Conservation (phyloP, 1,140 invertebrate genomes). For the Drosophila sechellia region DNA sequence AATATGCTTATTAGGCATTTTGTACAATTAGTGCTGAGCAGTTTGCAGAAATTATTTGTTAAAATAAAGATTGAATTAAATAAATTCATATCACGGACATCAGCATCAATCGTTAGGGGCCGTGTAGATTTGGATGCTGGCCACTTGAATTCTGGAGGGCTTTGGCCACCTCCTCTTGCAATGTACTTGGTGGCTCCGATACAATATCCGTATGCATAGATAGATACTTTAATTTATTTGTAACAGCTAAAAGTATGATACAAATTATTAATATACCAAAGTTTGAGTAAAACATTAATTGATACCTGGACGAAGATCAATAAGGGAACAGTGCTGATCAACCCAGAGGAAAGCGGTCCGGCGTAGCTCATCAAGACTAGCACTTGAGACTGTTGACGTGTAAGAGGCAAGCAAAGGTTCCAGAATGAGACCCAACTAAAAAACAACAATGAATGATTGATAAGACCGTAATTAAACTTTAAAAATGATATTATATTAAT, state of each 20-base stretch:
- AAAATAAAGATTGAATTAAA: conserved; percentile 51
- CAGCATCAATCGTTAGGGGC: conserved; percentile 60
- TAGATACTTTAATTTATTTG: conserved; percentile 95
- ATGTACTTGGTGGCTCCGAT: conserved; percentile 91
- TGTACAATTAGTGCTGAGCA: conserved; percentile 65
- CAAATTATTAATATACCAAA: neutral
- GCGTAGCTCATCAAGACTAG: conserved; percentile 95
- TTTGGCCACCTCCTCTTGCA: conserved; percentile 92
- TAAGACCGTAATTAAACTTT: neutral
- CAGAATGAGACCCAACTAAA: conserved; percentile 95
- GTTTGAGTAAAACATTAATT: no score
- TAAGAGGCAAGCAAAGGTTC: conserved; percentile 95
- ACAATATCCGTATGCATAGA: conserved; percentile 97
- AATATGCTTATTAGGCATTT: conserved; percentile 46
- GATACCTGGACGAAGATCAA: conserved; percentile 95
- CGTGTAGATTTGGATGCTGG: conserved; percentile 81
- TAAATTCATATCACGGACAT: conserved; percentile 76
- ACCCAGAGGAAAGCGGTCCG: conserved; percentile 96
- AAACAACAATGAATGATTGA: neutral
- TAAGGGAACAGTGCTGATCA: conserved; percentile 97
- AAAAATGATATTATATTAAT: no score
- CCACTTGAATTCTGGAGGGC: conserved; percentile 74
- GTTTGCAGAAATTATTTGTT: conserved; percentile 39
- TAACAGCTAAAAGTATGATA: conserved; percentile 89
- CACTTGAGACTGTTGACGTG: conserved; percentile 95